Evolutionary conservation across 2,888 invertebrate species (phyloP), one percentile per base, ranked within the genome.

Genomic region (Ophonus ardosiacus): DNA sequence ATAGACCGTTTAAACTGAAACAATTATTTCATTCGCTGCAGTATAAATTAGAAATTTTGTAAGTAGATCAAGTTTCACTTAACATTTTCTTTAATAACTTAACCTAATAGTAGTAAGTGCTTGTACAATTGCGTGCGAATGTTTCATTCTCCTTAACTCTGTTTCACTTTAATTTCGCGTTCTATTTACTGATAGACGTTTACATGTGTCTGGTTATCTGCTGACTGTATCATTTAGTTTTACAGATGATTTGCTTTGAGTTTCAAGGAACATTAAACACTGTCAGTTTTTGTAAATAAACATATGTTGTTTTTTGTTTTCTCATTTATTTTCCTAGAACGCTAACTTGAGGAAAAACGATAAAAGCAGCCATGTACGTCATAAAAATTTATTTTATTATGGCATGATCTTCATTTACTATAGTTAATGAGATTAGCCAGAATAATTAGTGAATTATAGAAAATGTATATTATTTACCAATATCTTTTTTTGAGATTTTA

Each of bases 61-160:
- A 82, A 82, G 71, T 82, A 71, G 82, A 82, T 82, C 82, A 82
- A 82, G 71, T 82, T 82, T 82, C 82, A 82, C 71, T 71, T 38
- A 82, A 82, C 71, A 82, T 71, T 56, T 56, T 56, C 56, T 71
- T 71, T 82, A 82, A 71, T 82, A 71, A 81, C 51, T 21, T 21
- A 81, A 68, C n/a, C 63, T 63, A 63, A 82, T 74, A 71, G 82
- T 31, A 57, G 57, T 68, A 56, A 61, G 31, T 61, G 59, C 38
- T 59, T 40, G 15, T 81, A 21, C 43, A 65, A 81, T 81, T 38
- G 68, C 56, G 51, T 76, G 76, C 76, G 51, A 76, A 51, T 38
- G 7, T 38, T 13, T 68, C n/a, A 31, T 68, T 68, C 24, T 68
- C 38, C 7, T 68, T 68, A 2, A 63, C 38, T 31, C 6, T 68